These are phyloP conservation scores for Alloscopus bannaensis DNA, from an alignment of 2,888 invertebrate species.

Conservation along the genomic window DNA sequence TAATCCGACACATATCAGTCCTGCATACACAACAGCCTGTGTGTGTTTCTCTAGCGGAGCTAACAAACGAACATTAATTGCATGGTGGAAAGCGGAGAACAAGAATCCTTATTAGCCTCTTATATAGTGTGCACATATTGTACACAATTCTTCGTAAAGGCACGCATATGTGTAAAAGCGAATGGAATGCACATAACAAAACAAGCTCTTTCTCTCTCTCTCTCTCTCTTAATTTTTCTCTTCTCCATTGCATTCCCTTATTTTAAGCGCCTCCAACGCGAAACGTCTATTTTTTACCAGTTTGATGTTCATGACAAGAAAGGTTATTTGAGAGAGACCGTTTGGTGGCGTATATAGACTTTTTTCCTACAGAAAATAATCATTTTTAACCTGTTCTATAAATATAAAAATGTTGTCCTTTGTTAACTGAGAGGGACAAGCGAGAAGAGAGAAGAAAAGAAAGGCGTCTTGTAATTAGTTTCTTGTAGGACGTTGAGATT, in stretches of 20 bases:
- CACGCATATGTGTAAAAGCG: constrained; percentile 13
- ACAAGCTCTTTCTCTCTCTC: too few species aligned
- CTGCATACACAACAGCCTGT: not conserved
- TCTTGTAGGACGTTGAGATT: constrained; percentile 64
- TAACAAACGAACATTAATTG: constrained; percentile 42
- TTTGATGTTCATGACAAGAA: constrained; percentile 55
- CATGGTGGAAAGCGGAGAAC: constrained; percentile 9
- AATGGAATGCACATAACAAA: too few species aligned
- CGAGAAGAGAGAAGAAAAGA: constrained; percentile 29
- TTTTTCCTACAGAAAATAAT: constrained; percentile 41
- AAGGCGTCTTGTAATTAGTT: constrained; percentile 61
- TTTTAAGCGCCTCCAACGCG: constrained; percentile 53
- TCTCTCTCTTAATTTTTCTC: constrained; percentile 14
- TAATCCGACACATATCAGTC: constrained; percentile 27
- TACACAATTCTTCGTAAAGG: too few species aligned
- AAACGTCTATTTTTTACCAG: constrained; percentile 23
- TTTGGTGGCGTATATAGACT: too few species aligned
- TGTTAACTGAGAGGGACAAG: constrained; percentile 9
- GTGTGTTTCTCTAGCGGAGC: not conserved
- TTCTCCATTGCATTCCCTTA: too few species aligned
- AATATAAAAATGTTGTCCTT: constrained; percentile 37
- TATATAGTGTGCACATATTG: constrained; percentile 20
- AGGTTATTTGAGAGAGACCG: constrained; percentile 57
- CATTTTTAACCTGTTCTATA: constrained; percentile 60
- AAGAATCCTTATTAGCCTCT: not conserved